Conservation (phyloP, 2,797 vertebrate species). For the Urosaurus nigricauda region DNA sequence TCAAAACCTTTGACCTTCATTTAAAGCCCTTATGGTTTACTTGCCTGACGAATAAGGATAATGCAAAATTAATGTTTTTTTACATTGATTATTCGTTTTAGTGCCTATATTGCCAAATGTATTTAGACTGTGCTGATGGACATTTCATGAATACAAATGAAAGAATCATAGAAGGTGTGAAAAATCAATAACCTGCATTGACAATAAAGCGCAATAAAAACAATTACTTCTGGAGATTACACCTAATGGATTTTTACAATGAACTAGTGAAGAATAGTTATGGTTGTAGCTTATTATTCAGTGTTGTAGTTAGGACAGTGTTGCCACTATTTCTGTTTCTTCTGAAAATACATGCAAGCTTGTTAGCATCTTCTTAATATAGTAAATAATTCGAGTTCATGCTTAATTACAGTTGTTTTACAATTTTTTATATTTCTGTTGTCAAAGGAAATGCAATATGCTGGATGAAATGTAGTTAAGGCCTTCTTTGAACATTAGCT, state of each 20-base stretch:
- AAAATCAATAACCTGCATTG: slow-evolving; percentile 85
- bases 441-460: background rate
- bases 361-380: background rate
- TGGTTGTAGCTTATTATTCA: slow-evolving; percentile 78
- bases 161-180: slow-evolving; percentile 91
- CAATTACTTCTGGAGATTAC: slow-evolving; percentile 83
- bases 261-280: slow-evolving; percentile 80
- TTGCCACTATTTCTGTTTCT: slow-evolving; percentile 57
- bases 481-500: slow-evolving; percentile 33
- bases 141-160: slow-evolving; percentile 99
- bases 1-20: slow-evolving; percentile 93
- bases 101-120: slow-evolving; percentile 93
- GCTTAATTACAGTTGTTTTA: background rate
- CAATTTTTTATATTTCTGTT: background rate
- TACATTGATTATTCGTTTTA: slow-evolving; percentile 92
- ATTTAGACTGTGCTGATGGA: slow-evolving; percentile 90
- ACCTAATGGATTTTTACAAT: slow-evolving; percentile 84
- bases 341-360: slow-evolving; percentile 43
- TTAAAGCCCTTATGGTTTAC: slow-evolving; percentile 83
- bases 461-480: background rate
- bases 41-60: slow-evolving; percentile 94
- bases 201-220: slow-evolving; percentile 83
- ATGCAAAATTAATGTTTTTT: slow-evolving; percentile 98
- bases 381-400: background rate
- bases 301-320: slow-evolving; percentile 61